Conservation (phyloP, 53 echinoderm and acorn worm species). For the Zoroaster sp. region DNA sequence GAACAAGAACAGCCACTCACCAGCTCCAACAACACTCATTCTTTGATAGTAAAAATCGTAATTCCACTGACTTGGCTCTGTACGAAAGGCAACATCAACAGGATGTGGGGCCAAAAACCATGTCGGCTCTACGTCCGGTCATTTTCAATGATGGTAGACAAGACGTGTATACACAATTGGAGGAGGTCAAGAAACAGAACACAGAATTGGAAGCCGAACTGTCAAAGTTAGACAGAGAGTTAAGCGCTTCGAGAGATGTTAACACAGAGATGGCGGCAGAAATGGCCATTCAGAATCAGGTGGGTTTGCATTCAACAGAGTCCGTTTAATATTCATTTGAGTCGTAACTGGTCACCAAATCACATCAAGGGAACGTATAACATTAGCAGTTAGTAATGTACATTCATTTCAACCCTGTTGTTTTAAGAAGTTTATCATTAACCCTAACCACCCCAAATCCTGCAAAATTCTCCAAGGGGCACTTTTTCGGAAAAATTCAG, state of each 20-base stretch:
- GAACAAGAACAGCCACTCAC: background rate
- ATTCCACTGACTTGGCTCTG: constrained; percentile 88
- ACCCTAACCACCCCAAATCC: too few relatives aligned
- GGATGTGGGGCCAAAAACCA: constrained; percentile 41
- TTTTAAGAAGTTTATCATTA: too few relatives aligned
- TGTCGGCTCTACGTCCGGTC: background rate
- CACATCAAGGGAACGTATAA: too few relatives aligned
- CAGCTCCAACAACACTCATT: constrained; percentile 45
- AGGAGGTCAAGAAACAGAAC: constrained; percentile 61
- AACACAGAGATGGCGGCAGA: constrained; percentile 59
- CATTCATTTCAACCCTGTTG: too few relatives aligned
- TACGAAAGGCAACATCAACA: constrained; percentile 71
- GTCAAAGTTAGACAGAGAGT: constrained; percentile 22
- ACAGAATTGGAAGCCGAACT: constrained; percentile 16
- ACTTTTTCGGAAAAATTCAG: too few relatives aligned
- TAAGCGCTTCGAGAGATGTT: constrained; percentile 32
- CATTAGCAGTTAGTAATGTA: too few relatives aligned
- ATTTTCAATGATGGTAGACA: background rate
- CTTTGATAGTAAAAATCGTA: constrained; percentile 74
- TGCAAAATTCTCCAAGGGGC: too few relatives aligned
- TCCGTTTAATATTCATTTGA: too few relatives aligned
- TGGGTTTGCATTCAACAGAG: background rate
- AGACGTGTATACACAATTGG: constrained; percentile 30
- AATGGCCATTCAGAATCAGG: constrained; percentile 74
- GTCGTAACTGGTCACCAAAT: too few relatives aligned